Base-by-base conservation (phyloP, 2,888 invertebrate species). In the Aporophyla lueneburgensis region DNA sequence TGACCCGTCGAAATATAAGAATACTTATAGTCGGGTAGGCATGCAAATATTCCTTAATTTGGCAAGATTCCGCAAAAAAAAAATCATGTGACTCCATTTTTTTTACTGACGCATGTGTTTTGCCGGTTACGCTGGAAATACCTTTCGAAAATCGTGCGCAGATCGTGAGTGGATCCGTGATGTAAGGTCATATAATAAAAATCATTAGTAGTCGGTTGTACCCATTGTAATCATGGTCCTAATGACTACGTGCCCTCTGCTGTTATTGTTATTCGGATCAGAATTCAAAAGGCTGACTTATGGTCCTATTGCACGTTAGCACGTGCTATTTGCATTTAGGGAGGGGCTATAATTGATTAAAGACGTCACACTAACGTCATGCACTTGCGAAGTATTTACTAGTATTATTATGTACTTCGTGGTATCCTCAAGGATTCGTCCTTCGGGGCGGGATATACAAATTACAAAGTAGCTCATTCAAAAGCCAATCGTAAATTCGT, bases 121-220 rank as follows among this genome's bases (percentile, higher is more conserved):
- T 81, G 24, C 53, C 46, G 24, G 27, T 62, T 19, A 24, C 43
- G 19, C 59, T 54, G 68, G 53, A 69, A 66, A 71, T 71, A 54
- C 80, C 46, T 76, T 68, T 70, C 56, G 19, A 56, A 69, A 71
- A 69, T n/a, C 43, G 46, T 73, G 27, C 46, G 33, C 19, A 21
- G 33, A 51, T 54, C 33, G 6, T 62, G 7, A n/a, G 21, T 54
- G 65, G 63, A 72, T 77, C 68, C 59, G 78, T 82, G 53, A 54
- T 49, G 33, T 81, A 76, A 80, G 81, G 81, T 67, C 80, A 62
- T 70, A 24, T 53, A 53, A 49, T 80, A 66, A 67, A 67, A 67
- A 81, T 63, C 67, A 71, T 80, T 72, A 43, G n/a, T 21, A 62
- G 53, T 61, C 43, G 7, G 53, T 10, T 65, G 68, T 72, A 61